These are phyloP conservation scores for Drosophila nigricruria DNA, from an alignment of 2,888 invertebrate genomes.

Conservation along the genomic window DNA sequence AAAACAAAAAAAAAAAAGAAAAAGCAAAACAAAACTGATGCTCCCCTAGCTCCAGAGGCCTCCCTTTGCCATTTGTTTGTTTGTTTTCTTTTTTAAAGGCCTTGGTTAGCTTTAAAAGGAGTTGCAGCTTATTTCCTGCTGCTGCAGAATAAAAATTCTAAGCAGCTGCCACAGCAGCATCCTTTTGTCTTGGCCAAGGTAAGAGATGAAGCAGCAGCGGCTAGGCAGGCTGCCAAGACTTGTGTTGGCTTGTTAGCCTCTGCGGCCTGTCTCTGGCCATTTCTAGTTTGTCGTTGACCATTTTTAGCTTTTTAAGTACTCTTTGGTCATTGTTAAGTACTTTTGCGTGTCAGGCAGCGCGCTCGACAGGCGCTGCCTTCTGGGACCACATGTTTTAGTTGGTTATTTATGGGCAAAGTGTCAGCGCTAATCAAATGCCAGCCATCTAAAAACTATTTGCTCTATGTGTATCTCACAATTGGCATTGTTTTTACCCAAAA, in stretches of 20 bases:
- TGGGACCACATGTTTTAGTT: slow-evolving; percentile 83
- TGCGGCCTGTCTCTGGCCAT: slow-evolving; percentile 47
- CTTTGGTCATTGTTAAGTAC: slow-evolving; percentile 82
- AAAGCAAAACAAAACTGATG: background rate
- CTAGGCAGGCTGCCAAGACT: slow-evolving; percentile 20
- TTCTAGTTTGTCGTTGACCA: slow-evolving; percentile 76
- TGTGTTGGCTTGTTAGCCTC: slow-evolving; percentile 60
- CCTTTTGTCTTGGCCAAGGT: slow-evolving; percentile 72
- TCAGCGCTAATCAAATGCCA: slow-evolving; percentile 85
- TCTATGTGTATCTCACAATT: slow-evolving; percentile 42
- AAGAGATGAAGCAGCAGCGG: slow-evolving; percentile 13
- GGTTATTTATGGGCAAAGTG: slow-evolving; percentile 85
- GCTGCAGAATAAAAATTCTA: slow-evolving; percentile 63
- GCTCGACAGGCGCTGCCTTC: slow-evolving; percentile 66
- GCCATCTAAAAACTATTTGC: slow-evolving; percentile 69
- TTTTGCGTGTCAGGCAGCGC: slow-evolving; percentile 75
- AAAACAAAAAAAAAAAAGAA: background rate
- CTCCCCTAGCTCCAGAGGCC: background rate
- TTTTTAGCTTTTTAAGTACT: slow-evolving; percentile 79
- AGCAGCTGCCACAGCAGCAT: slow-evolving; percentile 62
- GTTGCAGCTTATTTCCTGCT: slow-evolving; percentile 76
- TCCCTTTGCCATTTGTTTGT: slow-evolving; percentile 33
- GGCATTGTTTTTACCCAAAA: slow-evolving; percentile 47
- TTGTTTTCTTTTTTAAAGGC: slow-evolving; percentile 48
- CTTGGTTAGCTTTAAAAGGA: slow-evolving; percentile 77